Percentiles rank a stretch among this genome's conserved stretches.
phyloP scores from a whole-genome alignment of 2,113 vertebrate genomes.

The Oxygymnocypris stewartii region DNA sequence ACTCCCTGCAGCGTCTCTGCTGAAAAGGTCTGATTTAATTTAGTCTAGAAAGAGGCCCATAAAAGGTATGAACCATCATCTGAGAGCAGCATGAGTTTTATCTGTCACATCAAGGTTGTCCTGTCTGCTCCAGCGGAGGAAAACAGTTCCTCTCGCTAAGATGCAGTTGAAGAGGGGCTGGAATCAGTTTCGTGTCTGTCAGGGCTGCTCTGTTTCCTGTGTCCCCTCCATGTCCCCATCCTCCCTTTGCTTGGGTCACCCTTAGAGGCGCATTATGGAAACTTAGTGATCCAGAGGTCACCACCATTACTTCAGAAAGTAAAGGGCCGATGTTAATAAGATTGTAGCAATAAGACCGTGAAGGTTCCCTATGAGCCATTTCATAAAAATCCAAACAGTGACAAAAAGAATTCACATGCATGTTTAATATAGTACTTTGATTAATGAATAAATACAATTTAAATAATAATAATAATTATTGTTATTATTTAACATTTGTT shows the following conservation, averaged over 20 bases:
- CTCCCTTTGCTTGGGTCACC: not conserved
- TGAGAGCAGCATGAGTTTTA: constrained; percentile 27
- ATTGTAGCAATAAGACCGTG: not conserved
- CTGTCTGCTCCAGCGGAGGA: constrained; percentile 45
- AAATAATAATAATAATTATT: too few species aligned
- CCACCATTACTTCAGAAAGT: constrained; percentile 28
- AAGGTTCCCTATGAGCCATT: not conserved
- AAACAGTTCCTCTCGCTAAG: not conserved
- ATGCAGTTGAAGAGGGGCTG: not conserved
- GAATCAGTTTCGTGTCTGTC: not conserved
- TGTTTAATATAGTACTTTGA: not conserved
- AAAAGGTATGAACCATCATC: constrained; percentile 46
- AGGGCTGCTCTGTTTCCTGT: not conserved
- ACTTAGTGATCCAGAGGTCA: constrained; percentile 54
- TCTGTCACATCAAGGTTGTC: constrained; percentile 47
- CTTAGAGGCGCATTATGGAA: constrained; percentile 62
- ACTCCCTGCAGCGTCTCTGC: not conserved
- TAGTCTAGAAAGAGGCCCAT: constrained; percentile 31
- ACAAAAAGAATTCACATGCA: not conserved
- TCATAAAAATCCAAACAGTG: not conserved
- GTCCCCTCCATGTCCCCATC: not conserved
- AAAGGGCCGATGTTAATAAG: not conserved
- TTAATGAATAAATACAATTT: not conserved
- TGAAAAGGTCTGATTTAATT: constrained; percentile 25
- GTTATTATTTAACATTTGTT: not conserved